These are phyloP conservation scores for Linyphia triangularis DNA, from an alignment of 2,888 invertebrate genomes.

Conservation along the genomic window DNA sequence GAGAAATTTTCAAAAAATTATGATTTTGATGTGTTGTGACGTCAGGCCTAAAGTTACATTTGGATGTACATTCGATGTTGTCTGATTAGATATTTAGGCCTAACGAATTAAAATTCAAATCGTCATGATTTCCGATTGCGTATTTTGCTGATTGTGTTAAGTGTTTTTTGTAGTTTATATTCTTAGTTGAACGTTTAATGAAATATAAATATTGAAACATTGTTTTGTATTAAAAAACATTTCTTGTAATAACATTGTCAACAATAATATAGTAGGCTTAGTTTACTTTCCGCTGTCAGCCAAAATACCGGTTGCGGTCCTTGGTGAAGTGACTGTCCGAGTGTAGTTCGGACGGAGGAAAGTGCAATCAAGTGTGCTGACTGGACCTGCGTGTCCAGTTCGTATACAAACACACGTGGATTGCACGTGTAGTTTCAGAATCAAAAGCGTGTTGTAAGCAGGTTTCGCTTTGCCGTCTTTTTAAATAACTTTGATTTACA, in stretches of 20 bases:
- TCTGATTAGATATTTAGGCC: conserved; percentile 73
- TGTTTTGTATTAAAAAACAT: not conserved
- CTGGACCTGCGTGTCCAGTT: conserved; percentile 74
- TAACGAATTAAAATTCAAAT: conserved; percentile 61
- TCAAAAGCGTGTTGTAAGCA: not conserved
- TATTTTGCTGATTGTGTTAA: not conserved
- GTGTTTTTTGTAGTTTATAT: conserved; percentile 2
- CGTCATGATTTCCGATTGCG: not conserved
- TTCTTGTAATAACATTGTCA: conserved; percentile 10
- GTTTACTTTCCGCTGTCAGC: conserved; percentile 11
- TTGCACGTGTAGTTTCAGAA: conserved; percentile 48
- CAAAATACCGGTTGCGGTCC: conserved; percentile 57
- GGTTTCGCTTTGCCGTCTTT: not conserved
- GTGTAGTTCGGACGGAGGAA: conserved; percentile 60
- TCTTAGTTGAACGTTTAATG: not conserved
- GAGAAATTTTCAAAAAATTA: conserved; percentile 71
- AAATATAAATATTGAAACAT: conserved; percentile 8
- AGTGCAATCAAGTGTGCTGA: conserved; percentile 56
- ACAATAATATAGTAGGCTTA: conserved; percentile 63
- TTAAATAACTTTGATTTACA: not conserved
- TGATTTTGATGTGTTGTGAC: conserved; percentile 72
- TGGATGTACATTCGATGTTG: conserved; percentile 56
- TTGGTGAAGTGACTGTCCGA: conserved; percentile 53
- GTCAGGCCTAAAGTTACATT: conserved; percentile 75
- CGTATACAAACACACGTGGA: conserved; percentile 73